Percentiles rank a stretch among this genome's conserved stretches.
These are phyloP conservation scores for Nymphalis io DNA, from an alignment of 1,140 invertebrate genomes.

Conservation along the genomic window DNA sequence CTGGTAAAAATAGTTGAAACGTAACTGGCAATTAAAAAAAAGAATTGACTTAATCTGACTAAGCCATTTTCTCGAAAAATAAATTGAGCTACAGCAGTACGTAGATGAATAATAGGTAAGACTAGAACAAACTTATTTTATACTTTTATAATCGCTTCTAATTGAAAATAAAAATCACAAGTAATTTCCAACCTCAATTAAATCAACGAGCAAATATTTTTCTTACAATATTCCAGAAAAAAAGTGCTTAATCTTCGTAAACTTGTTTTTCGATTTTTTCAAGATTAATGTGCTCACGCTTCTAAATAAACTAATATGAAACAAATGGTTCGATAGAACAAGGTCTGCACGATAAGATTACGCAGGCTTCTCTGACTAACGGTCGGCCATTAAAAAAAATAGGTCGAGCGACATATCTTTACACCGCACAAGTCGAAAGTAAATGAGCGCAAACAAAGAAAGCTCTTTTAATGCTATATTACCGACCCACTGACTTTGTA, in stretches of 20 bases:
- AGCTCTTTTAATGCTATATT: constrained; percentile 4
- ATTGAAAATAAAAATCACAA: too few relatives aligned
- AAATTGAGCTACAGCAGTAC: too few relatives aligned
- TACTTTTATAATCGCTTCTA: too few relatives aligned
- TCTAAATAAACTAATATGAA: background rate
- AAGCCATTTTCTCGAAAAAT: too few relatives aligned
- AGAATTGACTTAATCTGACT: too few relatives aligned
- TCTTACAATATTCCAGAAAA: background rate
- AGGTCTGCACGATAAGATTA: constrained; percentile 1
- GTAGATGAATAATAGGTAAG: too few relatives aligned
- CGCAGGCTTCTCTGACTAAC: background rate
- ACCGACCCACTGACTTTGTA: background rate
- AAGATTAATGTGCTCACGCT: background rate
- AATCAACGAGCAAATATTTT: background rate
- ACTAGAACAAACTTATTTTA: too few relatives aligned
- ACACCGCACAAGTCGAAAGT: constrained; percentile 11
- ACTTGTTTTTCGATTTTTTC: too few relatives aligned
- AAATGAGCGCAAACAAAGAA: constrained; percentile 8
- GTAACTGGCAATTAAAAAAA: too few relatives aligned
- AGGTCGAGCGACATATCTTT: constrained; percentile 16
- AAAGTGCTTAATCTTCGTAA: too few relatives aligned
- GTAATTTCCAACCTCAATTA: background rate
- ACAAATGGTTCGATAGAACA: constrained; percentile 1
- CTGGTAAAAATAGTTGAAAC: too few relatives aligned
- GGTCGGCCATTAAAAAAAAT: constrained; percentile 16